Conservation (phyloP, 1,140 invertebrate species). For the Phocides pigmalion region DNA sequence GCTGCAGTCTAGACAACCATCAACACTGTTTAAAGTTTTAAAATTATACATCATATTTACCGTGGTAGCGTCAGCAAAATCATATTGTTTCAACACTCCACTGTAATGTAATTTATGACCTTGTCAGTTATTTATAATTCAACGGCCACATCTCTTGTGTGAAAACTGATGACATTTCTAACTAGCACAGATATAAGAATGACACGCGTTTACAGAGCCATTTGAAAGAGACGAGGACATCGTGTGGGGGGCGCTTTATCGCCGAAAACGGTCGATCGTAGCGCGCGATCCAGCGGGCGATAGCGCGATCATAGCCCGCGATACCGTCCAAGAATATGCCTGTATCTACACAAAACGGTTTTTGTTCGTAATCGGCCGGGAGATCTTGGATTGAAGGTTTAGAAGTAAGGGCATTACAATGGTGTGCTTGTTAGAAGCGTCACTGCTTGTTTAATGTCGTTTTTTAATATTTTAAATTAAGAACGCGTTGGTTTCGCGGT, state of each 20-base stretch:
- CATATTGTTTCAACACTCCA: no score
- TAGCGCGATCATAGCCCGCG: constrained; percentile 14
- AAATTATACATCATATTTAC: no score
- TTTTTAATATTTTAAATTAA: background rate
- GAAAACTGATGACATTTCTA: no score
- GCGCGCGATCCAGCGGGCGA: constrained; percentile 15
- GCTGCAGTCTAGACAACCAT: no score
- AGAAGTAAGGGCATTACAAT: constrained; percentile 27
- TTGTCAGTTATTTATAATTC: no score
- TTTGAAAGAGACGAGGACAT: background rate
- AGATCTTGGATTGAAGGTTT: constrained; percentile 31
- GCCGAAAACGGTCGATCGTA: constrained; percentile 32
- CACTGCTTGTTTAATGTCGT: constrained; percentile 2
- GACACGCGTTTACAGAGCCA: background rate
- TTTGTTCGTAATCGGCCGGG: constrained; percentile 30
- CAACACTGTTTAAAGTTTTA: no score
- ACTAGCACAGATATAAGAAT: background rate
- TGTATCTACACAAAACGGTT: constrained; percentile 35
- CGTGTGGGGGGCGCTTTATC: constrained; percentile 21
- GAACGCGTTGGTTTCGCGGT: no score
- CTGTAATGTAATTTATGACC: no score
- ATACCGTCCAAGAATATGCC: constrained; percentile 31
- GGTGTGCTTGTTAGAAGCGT: constrained; percentile 22
- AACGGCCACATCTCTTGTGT: no score
- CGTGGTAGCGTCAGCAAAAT: no score